A percentile compares a stretch with the other conserved stretches of the same genome.
These are phyloP conservation scores for Pectinophora gossypiella DNA, from an alignment of 1,140 invertebrate species.

Conservation along the genomic window DNA sequence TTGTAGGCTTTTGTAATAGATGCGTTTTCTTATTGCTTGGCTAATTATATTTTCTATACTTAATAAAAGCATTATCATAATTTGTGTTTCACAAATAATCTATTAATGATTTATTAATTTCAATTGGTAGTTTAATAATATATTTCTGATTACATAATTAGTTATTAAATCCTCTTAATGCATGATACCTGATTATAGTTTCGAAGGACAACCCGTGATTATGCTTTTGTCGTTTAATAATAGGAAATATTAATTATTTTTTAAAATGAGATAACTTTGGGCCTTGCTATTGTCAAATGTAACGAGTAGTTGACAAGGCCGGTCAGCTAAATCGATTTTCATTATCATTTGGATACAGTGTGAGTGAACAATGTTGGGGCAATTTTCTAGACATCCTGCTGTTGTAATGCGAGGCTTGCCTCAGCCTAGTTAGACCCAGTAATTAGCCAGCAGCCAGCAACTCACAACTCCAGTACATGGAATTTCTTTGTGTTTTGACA, in stretches of 20 bases:
- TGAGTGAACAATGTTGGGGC: constrained; percentile 9
- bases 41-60: too few relatives aligned
- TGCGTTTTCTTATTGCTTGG: too few relatives aligned
- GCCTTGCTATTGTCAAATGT: constrained; percentile 3
- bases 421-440: neutral
- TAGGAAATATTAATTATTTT: constrained; percentile 10
- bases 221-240: neutral
- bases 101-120: too few relatives aligned
- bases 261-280: neutral
- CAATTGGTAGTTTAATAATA: too few relatives aligned
- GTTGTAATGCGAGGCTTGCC: constrained; percentile 12
- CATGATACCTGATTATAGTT: too few relatives aligned
- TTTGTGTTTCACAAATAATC: too few relatives aligned
- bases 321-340: constrained; percentile 18
- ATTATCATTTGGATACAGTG: neutral
- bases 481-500: constrained; percentile 1
- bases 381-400: constrained; percentile 25
- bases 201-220: neutral
- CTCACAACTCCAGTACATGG: neutral
- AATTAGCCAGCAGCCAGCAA: constrained; percentile 2
- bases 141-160: too few relatives aligned
- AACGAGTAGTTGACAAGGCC: constrained; percentile 8
- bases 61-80: too few relatives aligned
- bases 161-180: too few relatives aligned
- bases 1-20: too few relatives aligned